A percentile compares a stretch with the other conserved stretches of the same genome.
Conservation (phyloP, 2,888 invertebrate genomes). For the Argynnis bischoffii region DNA sequence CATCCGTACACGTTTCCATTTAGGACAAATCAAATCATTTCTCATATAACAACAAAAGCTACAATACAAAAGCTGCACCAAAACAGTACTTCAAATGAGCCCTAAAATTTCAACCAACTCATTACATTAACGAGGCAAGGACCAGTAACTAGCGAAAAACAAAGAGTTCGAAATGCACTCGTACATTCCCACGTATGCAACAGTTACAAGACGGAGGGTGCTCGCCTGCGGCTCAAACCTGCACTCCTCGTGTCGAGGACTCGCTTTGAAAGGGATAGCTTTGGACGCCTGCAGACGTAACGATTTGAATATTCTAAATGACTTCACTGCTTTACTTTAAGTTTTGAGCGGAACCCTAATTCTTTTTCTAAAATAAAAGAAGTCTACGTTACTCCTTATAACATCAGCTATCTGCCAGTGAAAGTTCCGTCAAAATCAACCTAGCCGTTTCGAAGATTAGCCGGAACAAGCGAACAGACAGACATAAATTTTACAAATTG, state of each 20-base stretch:
- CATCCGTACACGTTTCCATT: too few species aligned
- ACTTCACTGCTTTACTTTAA: too few species aligned
- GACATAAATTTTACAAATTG: too few species aligned
- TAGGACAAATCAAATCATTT: background rate
- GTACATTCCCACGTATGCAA: slow-evolving; percentile 32
- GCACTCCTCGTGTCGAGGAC: slow-evolving; percentile 32
- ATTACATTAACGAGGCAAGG: slow-evolving; percentile 33
- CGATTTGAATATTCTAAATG: background rate
- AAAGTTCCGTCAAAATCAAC: too few species aligned
- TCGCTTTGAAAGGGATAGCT: slow-evolving; percentile 36
- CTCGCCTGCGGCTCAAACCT: slow-evolving; percentile 33
- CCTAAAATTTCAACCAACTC: slow-evolving; percentile 25
- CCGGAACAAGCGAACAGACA: too few species aligned
- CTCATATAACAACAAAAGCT: background rate
- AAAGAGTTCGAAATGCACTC: slow-evolving; percentile 27
- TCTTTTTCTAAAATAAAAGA: background rate
- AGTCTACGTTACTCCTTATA: background rate
- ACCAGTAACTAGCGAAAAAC: slow-evolving; percentile 29
- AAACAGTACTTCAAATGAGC: slow-evolving; percentile 23
- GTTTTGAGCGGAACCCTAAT: too few species aligned
- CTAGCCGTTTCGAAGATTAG: too few species aligned
- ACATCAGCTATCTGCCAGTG: too few species aligned
- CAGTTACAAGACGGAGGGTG: slow-evolving; percentile 35
- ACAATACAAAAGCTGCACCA: slow-evolving; percentile 7
- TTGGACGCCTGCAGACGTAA: slow-evolving; percentile 7